Evolutionary conservation across 2,113 vertebrate species (phyloP).

Genomic region (Burhinus bistriatus): DNA sequence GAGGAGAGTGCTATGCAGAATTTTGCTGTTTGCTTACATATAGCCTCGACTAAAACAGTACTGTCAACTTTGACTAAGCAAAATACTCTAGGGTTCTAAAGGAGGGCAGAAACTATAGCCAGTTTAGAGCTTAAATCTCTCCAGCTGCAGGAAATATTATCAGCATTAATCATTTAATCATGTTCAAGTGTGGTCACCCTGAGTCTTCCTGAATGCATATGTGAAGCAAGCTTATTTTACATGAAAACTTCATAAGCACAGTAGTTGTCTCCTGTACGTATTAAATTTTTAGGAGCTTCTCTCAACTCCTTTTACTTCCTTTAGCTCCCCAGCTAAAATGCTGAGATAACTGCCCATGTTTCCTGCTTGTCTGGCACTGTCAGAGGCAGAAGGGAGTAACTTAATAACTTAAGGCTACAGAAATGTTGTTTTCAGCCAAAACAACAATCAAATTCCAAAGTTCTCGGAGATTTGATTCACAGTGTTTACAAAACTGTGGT

Average conservation of each 20-base stretch:
- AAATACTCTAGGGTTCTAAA: neutral
- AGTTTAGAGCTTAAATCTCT: neutral
- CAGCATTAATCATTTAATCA: neutral
- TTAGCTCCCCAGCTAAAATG: neutral
- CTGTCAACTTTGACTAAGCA: neutral
- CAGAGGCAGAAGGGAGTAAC: neutral
- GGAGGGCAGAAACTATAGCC: neutral
- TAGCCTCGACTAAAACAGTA: neutral
- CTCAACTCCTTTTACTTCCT: neutral
- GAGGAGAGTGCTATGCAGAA: neutral
- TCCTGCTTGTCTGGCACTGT: neutral
- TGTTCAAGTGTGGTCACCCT: neutral
- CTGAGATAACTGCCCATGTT: neutral
- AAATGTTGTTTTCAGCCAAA: slow-evolving; percentile 13
- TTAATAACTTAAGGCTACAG: slow-evolving; percentile 2
- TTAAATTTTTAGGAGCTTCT: neutral
- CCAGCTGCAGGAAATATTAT: neutral
- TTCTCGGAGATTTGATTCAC: slow-evolving; percentile 29
- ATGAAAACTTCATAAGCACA: neutral
- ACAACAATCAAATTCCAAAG: slow-evolving; percentile 12
- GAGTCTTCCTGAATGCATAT: neutral
- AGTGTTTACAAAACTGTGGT: slow-evolving; percentile 2
- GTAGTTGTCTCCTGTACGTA: neutral
- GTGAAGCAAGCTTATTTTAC: neutral
- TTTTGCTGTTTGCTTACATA: neutral